These are phyloP conservation scores for Tortrix viridana DNA, from an alignment of 2,888 invertebrate species.

Conservation along the genomic window DNA sequence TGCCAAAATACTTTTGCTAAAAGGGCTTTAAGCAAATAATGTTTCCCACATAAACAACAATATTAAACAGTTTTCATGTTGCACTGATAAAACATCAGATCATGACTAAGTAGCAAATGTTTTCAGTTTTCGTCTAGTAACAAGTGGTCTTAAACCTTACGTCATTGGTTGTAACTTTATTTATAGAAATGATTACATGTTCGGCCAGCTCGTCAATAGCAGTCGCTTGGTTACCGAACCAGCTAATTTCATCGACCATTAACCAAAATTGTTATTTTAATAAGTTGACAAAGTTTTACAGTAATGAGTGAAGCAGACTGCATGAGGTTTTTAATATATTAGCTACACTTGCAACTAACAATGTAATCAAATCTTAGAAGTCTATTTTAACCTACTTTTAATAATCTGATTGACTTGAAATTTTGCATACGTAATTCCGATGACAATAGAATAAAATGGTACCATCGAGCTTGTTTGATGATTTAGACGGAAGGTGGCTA, in stretches of 20 bases:
- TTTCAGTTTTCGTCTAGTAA: slow-evolving; percentile 27
- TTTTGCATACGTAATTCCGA: too few relatives aligned
- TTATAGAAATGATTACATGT: slow-evolving; percentile 35
- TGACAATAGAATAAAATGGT: too few relatives aligned
- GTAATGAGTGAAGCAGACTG: too few relatives aligned
- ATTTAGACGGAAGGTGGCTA: too few relatives aligned
- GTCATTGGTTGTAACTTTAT: slow-evolving; percentile 25
- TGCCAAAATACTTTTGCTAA: slow-evolving; percentile 20
- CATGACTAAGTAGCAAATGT: slow-evolving; percentile 5
- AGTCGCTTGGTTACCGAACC: slow-evolving; percentile 24
- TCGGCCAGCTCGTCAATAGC: slow-evolving; percentile 28
- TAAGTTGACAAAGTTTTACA: background rate
- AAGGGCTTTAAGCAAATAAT: slow-evolving; percentile 19
- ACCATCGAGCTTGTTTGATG: too few relatives aligned
- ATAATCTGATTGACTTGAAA: too few relatives aligned
- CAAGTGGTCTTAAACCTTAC: slow-evolving; percentile 28
- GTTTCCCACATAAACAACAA: slow-evolving; percentile 18
- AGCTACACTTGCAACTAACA: too few relatives aligned
- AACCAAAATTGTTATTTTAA: slow-evolving; percentile 6
- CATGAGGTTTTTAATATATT: too few relatives aligned
- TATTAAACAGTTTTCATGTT: background rate
- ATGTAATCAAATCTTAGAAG: too few relatives aligned
- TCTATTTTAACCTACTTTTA: too few relatives aligned
- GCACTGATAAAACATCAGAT: slow-evolving; percentile 4
- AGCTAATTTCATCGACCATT: slow-evolving; percentile 18